phyloP scores from a whole-genome alignment of 2,797 vertebrate genomes.

The Diplodus sargus region DNA sequence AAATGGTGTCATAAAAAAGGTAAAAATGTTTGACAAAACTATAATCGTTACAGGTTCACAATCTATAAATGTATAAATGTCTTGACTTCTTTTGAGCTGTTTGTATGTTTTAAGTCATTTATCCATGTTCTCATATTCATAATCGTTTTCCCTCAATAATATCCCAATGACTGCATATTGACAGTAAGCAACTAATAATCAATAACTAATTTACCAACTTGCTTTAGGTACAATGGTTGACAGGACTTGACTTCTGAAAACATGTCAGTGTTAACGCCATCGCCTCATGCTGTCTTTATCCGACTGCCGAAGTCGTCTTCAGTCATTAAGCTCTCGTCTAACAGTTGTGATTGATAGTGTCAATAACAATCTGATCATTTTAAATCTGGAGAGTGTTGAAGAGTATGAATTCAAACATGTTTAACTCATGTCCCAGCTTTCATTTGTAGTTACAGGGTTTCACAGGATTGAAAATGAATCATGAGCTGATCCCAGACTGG shows the following conservation, averaged over 20 bases:
- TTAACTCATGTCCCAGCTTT: background rate
- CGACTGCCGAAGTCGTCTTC: conserved; percentile 1
- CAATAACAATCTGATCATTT: background rate
- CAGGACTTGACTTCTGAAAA: background rate
- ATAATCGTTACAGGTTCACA: too few relatives aligned
- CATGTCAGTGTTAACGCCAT: background rate
- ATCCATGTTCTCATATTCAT: too few relatives aligned
- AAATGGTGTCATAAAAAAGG: too few relatives aligned
- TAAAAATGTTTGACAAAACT: too few relatives aligned
- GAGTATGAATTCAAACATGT: background rate
- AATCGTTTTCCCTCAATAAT: too few relatives aligned
- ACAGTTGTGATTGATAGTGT: background rate
- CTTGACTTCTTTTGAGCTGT: background rate
- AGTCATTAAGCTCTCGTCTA: background rate
- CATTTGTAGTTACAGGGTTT: background rate
- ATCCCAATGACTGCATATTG: too few relatives aligned
- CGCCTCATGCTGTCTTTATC: conserved; percentile 10
- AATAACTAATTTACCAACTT: too few relatives aligned
- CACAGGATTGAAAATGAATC: background rate
- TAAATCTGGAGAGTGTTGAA: background rate
- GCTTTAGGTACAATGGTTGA: background rate
- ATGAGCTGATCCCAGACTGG: background rate
- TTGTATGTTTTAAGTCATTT: too few relatives aligned
- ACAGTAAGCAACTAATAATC: too few relatives aligned
- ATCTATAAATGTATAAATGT: too few relatives aligned